Conservation (phyloP, 2,888 invertebrate genomes). For the Caenorhabditis wallacei region DNA sequence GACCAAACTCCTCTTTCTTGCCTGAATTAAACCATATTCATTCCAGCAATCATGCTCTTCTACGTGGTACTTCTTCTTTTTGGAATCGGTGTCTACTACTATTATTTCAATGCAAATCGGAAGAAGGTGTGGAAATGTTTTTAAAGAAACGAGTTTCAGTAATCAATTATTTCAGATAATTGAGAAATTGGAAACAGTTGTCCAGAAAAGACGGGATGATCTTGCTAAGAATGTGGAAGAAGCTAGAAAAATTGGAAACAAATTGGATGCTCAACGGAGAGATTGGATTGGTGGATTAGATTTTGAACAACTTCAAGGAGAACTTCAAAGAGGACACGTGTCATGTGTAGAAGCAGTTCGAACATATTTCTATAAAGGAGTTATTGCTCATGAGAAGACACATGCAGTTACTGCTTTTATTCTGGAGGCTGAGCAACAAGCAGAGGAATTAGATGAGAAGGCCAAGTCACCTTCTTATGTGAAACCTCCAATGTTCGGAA, state of each 20-base stretch:
- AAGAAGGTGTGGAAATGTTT: slow-evolving; percentile 50
- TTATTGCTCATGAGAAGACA: slow-evolving; percentile 76
- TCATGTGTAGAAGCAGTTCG: slow-evolving; percentile 70
- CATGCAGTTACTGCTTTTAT: slow-evolving; percentile 77
- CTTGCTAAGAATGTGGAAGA: slow-evolving; percentile 63
- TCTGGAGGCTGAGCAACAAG: slow-evolving; percentile 75
- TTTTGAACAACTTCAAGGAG: slow-evolving; percentile 67
- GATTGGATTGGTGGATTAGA: slow-evolving; percentile 67
- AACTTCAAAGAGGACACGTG: slow-evolving; percentile 69
- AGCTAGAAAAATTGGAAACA: slow-evolving; percentile 51
- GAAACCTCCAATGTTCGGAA: slow-evolving; percentile 79
- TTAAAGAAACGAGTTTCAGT: background rate
- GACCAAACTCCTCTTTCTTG: background rate
- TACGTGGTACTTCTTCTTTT: slow-evolving; percentile 43
- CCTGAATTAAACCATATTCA: slow-evolving; percentile 11
- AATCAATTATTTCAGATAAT: slow-evolving; percentile 49
- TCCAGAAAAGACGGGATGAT: slow-evolving; percentile 62
- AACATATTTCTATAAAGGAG: slow-evolving; percentile 72
- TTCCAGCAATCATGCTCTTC: slow-evolving; percentile 53
- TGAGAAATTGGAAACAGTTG: slow-evolving; percentile 63
- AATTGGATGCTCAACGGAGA: slow-evolving; percentile 58
- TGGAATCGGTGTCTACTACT: slow-evolving; percentile 52
- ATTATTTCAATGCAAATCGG: slow-evolving; percentile 44
- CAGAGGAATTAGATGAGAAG: slow-evolving; percentile 73
- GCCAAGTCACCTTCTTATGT: slow-evolving; percentile 63